Conservation (phyloP, 2,113 vertebrate genomes). For the Muntiacus reevesi region DNA sequence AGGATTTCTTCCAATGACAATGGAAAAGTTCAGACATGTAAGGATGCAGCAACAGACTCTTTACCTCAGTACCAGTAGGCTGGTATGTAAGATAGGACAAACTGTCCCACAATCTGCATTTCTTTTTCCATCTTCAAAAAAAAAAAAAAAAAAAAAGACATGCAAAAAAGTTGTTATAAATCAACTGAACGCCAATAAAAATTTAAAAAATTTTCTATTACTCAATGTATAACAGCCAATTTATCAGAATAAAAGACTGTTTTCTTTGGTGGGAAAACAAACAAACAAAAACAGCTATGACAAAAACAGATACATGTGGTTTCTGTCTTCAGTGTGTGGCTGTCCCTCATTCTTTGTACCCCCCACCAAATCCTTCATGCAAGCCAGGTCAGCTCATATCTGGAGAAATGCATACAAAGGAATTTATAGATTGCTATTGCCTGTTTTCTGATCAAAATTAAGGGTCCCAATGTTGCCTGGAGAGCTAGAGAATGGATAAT, state of each 20-base stretch:
- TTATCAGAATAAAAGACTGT: conserved; percentile 1
- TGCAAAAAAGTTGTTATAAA: background rate
- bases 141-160: background rate
- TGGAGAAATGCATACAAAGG: background rate
- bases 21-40: background rate
- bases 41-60: background rate
- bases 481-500: background rate
- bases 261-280: background rate
- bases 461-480: background rate
- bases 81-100: background rate
- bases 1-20: background rate
- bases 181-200: background rate
- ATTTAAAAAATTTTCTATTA: background rate
- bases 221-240: background rate
- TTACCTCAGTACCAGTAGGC: background rate
- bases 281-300: background rate
- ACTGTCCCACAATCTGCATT: background rate
- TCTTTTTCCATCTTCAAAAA: background rate
- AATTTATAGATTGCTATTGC: background rate
- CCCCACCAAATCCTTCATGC: background rate
- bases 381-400: background rate
- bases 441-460: background rate
- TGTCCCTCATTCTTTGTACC: background rate
- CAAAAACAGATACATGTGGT: background rate
- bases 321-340: background rate